These are phyloP conservation scores for Marmota monax DNA, from an alignment of 2,113 vertebrate species.

Conservation along the genomic window DNA sequence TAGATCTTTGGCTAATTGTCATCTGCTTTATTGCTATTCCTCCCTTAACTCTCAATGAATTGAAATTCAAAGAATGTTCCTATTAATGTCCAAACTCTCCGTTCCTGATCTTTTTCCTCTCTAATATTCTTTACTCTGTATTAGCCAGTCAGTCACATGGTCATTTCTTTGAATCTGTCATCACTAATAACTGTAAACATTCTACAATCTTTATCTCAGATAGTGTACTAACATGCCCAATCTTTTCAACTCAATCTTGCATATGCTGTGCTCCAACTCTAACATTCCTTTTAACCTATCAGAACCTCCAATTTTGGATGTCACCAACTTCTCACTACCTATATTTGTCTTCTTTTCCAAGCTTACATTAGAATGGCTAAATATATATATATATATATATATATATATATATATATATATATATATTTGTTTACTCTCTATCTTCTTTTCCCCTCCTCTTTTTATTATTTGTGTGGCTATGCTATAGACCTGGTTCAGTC, in stretches of 20 bases:
- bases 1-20: background rate
- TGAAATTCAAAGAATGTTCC: background rate
- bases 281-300: background rate
- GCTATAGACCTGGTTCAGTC: background rate
- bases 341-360: background rate
- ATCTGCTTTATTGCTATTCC: background rate
- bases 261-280: background rate
- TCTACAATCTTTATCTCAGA: background rate
- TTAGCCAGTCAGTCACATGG: background rate
- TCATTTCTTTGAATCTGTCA: background rate
- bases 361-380: background rate
- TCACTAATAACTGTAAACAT: background rate
- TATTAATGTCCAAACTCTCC: background rate
- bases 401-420: background rate
- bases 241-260: background rate
- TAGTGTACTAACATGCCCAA: background rate
- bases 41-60: background rate
- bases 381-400: background rate
- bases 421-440: background rate
- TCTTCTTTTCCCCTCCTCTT: background rate
- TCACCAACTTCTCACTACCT: background rate
- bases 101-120: background rate
- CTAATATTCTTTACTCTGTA: background rate
- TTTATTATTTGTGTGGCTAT: background rate
- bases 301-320: background rate